Base-by-base conservation (phyloP, 1,140 invertebrate genomes). In the Drosophila erecta region DNA sequence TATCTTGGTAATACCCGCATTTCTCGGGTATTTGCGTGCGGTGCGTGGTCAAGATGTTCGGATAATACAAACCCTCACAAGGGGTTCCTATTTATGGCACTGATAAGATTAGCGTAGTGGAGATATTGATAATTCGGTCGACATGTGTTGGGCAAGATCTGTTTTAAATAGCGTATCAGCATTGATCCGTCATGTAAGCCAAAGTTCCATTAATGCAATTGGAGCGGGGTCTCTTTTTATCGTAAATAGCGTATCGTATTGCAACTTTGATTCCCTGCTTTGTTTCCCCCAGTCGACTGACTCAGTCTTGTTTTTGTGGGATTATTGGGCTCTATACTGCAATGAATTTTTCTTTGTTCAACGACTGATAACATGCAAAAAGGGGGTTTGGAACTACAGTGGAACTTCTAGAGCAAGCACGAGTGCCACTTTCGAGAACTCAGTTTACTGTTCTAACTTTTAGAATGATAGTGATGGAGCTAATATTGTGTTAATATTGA, bases 41-140 rank as follows among this genome's bases (percentile, higher is more conserved):
- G 27, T 24, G 30, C 24, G 47, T 70, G 49, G 17, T 15, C 50
- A 69, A 67, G 62, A 70, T 70, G 47, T 47, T 33, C 30, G 41
- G 61, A 67, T 24, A 59, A 43, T 14, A 46, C 37, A 37, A 67
- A 67, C 41, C 17, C 64, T 38, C 43, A 15, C 35, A 70, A 70
- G 67, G 67, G 64, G 67, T 70, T 70, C 67, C 67, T 70, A 70
- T 70, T 70, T 70, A 70, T 70, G 67, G 67, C 67, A 24, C 15
- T 11, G 67, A 70, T 70, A 40, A 70, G 67, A 70, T 70, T 57
- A 69, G 33, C 49, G 12, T 15, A 7, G 20, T 17, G 15, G 30
- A 38, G 40, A 47, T 67, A 69, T 37, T 38, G 64, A 67, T 67
- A 50, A 53, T 30, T 20, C 64, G 46, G 20, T 15, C 14, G 27